Base-by-base conservation (phyloP, 2,113 vertebrate species). In the Grus americana region DNA sequence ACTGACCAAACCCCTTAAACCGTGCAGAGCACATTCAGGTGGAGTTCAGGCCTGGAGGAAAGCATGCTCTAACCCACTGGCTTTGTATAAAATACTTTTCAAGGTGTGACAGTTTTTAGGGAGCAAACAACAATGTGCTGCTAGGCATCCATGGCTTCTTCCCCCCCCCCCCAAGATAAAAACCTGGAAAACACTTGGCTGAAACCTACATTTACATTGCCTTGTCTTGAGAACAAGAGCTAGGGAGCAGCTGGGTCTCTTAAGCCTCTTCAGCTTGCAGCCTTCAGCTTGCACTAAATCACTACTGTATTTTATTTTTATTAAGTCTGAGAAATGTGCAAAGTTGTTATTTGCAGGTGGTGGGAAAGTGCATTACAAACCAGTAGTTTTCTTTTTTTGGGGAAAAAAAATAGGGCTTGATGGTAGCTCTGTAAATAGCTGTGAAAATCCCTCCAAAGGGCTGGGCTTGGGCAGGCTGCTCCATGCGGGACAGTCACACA, bases 21-120 rank as follows among this genome's bases (percentile, higher is more conserved):
- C 0, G 0, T 4, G 34, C 44, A 7, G 17, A 6, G 11, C 2
- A 4, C 3, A 2, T 6, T 4, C 32, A 9, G 70, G 47, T 62
- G 42, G 75, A 30, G 38, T 4, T 42, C 62, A 59, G 76, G 63
- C 30, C 34, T 3, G 49, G 42, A 29, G 55, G 30, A 30, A 13
- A 6, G 3, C 4, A 1, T 29, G 26, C 47, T 27, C 22, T 15
- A 5, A 4, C 30, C 54, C 55, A 0, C 34, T 15, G 36, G 6
- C 67, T 59, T 38, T 38, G 32, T 10, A 44, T 44, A 4, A 54
- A 34, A 24, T 19, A 3, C 58, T 84, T 55, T 1, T 8, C 12
- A 5, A 52, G 79, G 27, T 12, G 67, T 5, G 62, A 30, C 38
- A 57, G 50, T 5, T 15, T 73, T 68, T 3, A 19, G 72, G 79